Base-by-base conservation (phyloP, 1,140 invertebrate genomes). In the Lepidurus apus region DNA sequence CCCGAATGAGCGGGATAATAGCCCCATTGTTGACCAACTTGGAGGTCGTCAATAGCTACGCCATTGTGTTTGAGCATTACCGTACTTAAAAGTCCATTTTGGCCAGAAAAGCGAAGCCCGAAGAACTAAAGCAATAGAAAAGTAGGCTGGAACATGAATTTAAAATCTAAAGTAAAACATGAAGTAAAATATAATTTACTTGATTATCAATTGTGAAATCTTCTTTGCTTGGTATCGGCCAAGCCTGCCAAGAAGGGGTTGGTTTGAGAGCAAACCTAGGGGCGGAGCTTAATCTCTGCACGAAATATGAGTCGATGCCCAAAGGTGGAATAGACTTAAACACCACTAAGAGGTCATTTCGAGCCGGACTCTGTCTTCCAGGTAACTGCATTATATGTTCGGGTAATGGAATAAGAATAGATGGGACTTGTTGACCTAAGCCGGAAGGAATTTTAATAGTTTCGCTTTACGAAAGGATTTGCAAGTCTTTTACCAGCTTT, bases 371-470 rank as follows among this genome's bases (percentile, higher is more conserved):
- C 7, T 77, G 80, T 1, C 83, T 77, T 21, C 82, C 82, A 21
- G 82, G 82, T n/a, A 82, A 78, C 9, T 10, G 13, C 17, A 81
- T 9, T 6, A 83, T 79, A 10, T 79, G 42, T 44, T 81, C 75
- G 11, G 82, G 81, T 9, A 83, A 65, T 10, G 82, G 82, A 6
- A 83, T 80, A 2, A 83, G 65, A 43, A 83, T 81, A 1, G 74
- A 45, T 11, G 7, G 7, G 45, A 79, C 45, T 24, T 43, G 11
- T 17, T 34, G 21, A 26, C 75, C 75, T 65, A 42, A 77, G 7
- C 9, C 74, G 8, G 17, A 13, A 77, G 4, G 43, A 43, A 44
- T 77, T 34, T 34, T 34, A 34, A 34, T 34, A 34, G 34, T 34
- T 34, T 34, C 34, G 34, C 34, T 34, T 34, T 34, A 34, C 26